These are phyloP conservation scores for Coregonus sp. DNA, from an alignment of 2,797 vertebrate genomes.

Conservation along the genomic window DNA sequence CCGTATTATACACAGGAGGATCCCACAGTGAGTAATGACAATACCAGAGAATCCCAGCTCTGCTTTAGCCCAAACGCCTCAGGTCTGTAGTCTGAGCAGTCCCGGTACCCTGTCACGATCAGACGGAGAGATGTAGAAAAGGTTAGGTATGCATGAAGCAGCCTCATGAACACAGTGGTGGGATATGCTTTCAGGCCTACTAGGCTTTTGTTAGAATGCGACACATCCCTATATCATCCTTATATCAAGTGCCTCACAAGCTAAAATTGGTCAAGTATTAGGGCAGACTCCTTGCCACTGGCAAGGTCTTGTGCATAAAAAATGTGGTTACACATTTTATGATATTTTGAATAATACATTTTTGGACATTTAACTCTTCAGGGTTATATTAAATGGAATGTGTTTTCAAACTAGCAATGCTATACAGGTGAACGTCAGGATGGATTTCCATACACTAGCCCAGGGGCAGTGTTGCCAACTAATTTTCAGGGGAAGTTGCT, in stretches of 20 bases:
- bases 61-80: neutral
- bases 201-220: neutral
- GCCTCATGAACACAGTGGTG: neutral
- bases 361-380: too few relatives aligned
- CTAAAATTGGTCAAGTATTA: neutral
- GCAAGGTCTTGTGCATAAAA: neutral
- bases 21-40: neutral
- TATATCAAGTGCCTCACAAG: neutral
- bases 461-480: too few relatives aligned
- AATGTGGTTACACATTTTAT: neutral
- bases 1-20: neutral
- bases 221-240: neutral
- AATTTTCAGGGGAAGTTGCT: too few relatives aligned
- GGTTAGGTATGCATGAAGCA: neutral
- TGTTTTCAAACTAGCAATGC: too few relatives aligned
- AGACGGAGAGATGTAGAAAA: neutral
- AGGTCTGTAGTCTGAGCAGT: constrained; percentile 11
- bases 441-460: too few relatives aligned
- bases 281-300: neutral
- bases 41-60: neutral
- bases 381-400: too few relatives aligned
- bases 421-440: too few relatives aligned
- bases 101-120: neutral
- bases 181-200: neutral
- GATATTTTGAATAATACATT: neutral